phyloP scores from a whole-genome alignment of 2,888 invertebrate genomes.

The Achlya flavicornis region DNA sequence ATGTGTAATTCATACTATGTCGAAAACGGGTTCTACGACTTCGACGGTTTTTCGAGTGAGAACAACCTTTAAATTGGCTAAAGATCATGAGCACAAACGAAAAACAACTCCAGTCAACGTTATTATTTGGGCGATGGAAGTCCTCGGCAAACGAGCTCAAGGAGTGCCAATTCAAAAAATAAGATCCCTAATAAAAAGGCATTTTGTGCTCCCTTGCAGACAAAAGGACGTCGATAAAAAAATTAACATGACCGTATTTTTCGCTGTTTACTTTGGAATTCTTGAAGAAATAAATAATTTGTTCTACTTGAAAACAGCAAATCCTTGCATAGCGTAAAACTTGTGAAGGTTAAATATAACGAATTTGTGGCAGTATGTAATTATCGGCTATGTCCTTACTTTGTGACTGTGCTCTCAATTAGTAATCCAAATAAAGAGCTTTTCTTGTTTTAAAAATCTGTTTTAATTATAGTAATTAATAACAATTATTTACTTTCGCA shows the following conservation, averaged over 20 bases:
- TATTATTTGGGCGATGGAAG: constrained; percentile 61
- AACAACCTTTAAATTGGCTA: constrained; percentile 44
- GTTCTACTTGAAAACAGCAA: constrained; percentile 41
- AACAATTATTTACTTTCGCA: no score
- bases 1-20: constrained; percentile 29
- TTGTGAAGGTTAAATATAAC: background rate
- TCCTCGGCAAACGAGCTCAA: constrained; percentile 41
- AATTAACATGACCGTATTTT: constrained; percentile 48
- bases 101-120: constrained; percentile 51
- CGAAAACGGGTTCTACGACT: constrained; percentile 35
- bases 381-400: background rate
- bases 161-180: constrained; percentile 52
- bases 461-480: no score
- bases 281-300: constrained; percentile 44
- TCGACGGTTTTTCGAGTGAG: constrained; percentile 44
- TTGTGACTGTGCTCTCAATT: background rate
- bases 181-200: constrained; percentile 47
- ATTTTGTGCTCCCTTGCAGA: constrained; percentile 52
- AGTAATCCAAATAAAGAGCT: no score
- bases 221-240: constrained; percentile 49
- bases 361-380: constrained; percentile 15
- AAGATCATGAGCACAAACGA: constrained; percentile 35
- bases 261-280: constrained; percentile 54
- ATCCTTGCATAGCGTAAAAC: constrained; percentile 11
- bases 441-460: no score